Evolutionary conservation across 2,113 vertebrate genomes (phyloP).

Genomic region (Sinocyclocheilus maitianheensis): DNA sequence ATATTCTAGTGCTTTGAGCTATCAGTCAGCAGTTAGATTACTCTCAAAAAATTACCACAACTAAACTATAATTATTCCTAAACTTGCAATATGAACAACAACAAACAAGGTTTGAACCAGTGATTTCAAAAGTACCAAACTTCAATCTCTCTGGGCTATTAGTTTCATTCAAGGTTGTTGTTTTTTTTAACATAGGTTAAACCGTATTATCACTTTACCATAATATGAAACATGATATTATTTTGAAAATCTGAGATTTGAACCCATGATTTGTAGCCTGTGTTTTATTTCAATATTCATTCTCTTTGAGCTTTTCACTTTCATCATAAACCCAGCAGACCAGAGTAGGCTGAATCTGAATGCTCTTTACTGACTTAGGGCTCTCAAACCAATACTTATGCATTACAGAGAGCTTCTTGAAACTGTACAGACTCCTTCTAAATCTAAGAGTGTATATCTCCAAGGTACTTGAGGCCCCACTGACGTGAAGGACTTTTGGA

Average conservation of each 20-base stretch:
- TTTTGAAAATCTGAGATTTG: not conserved
- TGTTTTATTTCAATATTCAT: not conserved
- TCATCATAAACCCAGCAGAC: not conserved
- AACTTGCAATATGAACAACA: not conserved
- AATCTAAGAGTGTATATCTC: not conserved
- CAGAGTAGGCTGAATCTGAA: not conserved
- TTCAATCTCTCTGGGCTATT: not conserved
- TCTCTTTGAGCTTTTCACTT: not conserved
- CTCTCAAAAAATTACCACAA: not conserved
- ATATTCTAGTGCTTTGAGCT: not conserved
- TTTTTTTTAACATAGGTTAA: not conserved
- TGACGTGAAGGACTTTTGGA: conserved; percentile 15
- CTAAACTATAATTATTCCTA: not conserved
- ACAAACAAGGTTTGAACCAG: not conserved
- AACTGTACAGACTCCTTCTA: not conserved
- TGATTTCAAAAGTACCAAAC: not conserved
- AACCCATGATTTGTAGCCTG: not conserved
- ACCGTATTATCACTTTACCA: not conserved
- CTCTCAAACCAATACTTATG: conserved; percentile 2
- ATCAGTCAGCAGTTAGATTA: not conserved
- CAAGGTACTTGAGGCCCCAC: not conserved
- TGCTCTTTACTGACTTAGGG: conserved; percentile 13
- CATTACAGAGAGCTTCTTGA: conserved; percentile 21
- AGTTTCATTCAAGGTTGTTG: not conserved
- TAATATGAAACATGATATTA: not conserved